phyloP scores from a whole-genome alignment of 2,888 invertebrate genomes.

The Lymantria monacha region DNA sequence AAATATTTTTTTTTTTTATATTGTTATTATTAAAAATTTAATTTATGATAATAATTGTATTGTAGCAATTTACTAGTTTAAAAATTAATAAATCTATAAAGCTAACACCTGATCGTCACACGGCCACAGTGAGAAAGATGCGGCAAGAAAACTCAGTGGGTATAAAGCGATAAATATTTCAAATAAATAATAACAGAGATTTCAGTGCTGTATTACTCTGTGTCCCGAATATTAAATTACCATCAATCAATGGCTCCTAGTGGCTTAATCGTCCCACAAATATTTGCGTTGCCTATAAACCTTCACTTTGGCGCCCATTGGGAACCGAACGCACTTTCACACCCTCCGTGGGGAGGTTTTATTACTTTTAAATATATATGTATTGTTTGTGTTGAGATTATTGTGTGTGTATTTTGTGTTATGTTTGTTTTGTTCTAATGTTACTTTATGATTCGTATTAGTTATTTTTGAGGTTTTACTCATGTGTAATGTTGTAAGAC shows the following conservation, averaged over 20 bases:
- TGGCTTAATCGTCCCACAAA: slow-evolving; percentile 72
- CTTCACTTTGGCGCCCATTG: slow-evolving; percentile 49
- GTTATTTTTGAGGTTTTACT: too few species aligned
- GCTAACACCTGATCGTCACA: too few species aligned
- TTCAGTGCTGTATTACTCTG: slow-evolving; percentile 39
- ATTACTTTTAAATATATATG: slow-evolving; percentile 13
- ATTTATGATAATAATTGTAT: too few species aligned
- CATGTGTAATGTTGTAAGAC: too few species aligned
- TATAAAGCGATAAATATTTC: too few species aligned
- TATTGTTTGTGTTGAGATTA: slow-evolving; percentile 9
- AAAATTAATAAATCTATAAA: too few species aligned
- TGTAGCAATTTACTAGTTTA: too few species aligned
- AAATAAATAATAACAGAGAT: too few species aligned
- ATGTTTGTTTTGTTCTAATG: slow-evolving; percentile 1
- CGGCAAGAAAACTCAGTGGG: too few species aligned
- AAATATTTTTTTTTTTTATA: too few species aligned
- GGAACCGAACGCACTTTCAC: slow-evolving; percentile 13
- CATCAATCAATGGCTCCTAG: slow-evolving; percentile 65
- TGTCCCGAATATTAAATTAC: slow-evolving; percentile 47
- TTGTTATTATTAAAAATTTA: too few species aligned
- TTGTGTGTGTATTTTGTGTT: slow-evolving; percentile 4
- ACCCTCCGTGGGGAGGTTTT: slow-evolving; percentile 11
- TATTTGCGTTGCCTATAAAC: slow-evolving; percentile 66
- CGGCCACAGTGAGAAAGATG: too few species aligned
- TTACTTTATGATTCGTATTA: background rate